Evolutionary conservation across 2,113 vertebrate genomes (phyloP), one percentile per base, ranked within the genome.

Genomic region (Tragelaphus buxtoni): DNA sequence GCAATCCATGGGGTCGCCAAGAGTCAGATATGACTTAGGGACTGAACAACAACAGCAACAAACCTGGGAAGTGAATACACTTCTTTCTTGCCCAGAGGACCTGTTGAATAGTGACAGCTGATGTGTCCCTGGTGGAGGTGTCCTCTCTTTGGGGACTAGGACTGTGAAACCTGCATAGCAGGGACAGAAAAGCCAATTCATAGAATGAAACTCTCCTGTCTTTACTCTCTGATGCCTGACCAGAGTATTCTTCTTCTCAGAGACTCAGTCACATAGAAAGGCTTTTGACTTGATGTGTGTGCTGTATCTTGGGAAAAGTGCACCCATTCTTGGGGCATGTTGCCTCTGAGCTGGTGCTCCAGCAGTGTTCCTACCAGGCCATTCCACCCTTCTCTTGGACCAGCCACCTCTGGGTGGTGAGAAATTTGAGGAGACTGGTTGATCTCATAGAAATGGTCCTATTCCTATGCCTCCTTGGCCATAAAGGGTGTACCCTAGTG

Each of bases 321-420:
- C 11, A 16, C 9, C 39, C 60, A 28, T 4, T 22, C 30, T n/a
- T 32, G 30, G 49, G 69, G 51, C 20, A 3, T 55, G 2, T 17
- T 1, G 17, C 49, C 14, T n/a, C 18, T 16, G 4, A 9, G n/a
- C 16, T 20, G 55, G 26, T 1, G 2, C 24, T 8, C 2, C 0
- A 0, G 9, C 16, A 35, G 4, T 20, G 3, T 39, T 4, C 56
- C 18, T 35, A 35, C 1, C 35, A 69, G n/a, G 9, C 7, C n/a
- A 45, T 9, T 30, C 35, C 32, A 18, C 13, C 28, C 5, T 22
- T n/a, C 2, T 63, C 7, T 18, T 32, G 9, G 18, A 30, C 16
- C 60, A 49, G 4, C 14, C 22, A 0, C 24, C 49, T 45, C 18
- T 39, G 55, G 14, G 6, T 49, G 28, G 5, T 13, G 53, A 53